These are phyloP conservation scores for Gulo gulo DNA, from an alignment of 2,113 vertebrate genomes.

Conservation along the genomic window DNA sequence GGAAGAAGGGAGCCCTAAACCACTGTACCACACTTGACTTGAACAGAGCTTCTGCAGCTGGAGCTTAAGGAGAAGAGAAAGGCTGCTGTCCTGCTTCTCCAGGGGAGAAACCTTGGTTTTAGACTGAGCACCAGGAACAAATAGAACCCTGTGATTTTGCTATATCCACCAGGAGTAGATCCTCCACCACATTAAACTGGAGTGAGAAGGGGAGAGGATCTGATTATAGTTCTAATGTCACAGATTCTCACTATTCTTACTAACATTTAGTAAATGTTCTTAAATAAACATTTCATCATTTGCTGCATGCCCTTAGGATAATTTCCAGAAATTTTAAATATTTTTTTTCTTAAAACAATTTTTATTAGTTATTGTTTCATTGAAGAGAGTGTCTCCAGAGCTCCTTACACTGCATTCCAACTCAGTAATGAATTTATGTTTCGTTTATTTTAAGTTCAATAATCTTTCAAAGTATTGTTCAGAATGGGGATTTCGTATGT, in stretches of 20 bases:
- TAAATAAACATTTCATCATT: background rate
- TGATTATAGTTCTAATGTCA: background rate
- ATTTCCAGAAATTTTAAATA: background rate
- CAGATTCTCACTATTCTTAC: background rate
- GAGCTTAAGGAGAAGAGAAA: background rate
- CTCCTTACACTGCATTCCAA: background rate
- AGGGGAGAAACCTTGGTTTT: background rate
- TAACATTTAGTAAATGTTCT: background rate
- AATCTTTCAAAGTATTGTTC: background rate
- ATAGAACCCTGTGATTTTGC: background rate
- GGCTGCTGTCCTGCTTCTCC: background rate
- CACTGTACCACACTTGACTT: background rate
- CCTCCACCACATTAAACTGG: background rate
- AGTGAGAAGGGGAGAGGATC: too few relatives aligned
- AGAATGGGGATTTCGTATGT: background rate
- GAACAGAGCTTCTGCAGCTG: background rate
- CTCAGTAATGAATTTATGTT: background rate
- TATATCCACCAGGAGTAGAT: background rate
- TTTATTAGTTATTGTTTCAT: background rate
- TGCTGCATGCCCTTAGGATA: background rate
- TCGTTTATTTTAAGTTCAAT: background rate
- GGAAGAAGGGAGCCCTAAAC: background rate
- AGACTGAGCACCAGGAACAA: background rate
- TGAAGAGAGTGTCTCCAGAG: background rate
- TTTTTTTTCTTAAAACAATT: background rate